Base-by-base conservation (phyloP, 2,797 vertebrate species). In the Allobates femoralis region DNA sequence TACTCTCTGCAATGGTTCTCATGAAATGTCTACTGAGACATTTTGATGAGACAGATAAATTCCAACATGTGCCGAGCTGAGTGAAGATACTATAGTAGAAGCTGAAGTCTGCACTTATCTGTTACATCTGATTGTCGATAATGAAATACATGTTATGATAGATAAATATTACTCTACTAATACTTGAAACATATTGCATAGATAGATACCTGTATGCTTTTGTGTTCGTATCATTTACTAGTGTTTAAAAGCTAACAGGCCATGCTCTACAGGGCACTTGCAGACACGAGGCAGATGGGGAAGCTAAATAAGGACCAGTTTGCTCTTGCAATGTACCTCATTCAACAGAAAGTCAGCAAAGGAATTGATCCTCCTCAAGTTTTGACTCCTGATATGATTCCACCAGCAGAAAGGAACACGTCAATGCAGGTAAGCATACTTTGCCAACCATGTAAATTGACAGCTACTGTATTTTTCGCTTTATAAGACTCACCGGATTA, bases 301-400 rank as follows among this genome's bases (percentile, higher is more conserved):
- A 99, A 98, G 91, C 92, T 99, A 83, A 98, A 95, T 87, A 95
- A 97, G 85, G 98, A 99, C 84, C 98, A 99, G 91, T 99, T 99
- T 90, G 95, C 96, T 5, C 92, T 99, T 0, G 97, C 98, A 86
- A 99, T 99, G 98, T 93, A 97, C 92, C 93, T 99, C 90, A 99
- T 99, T 89, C 97, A 99, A 83, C 98, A 97, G 95, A 99, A 99
- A 92, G 98, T 99, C 91, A 96, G 94, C 92, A 99, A 99, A 92
- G 97, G 97, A 85, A 80, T 97, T 18, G 98, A 99, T 90, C 98
- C 98, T 46, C 98, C 98, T 0, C 98, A 99, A 87, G 91, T 94
- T 1, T 93, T 99, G 87, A 94, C 95, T 1, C 92, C 96, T 0
- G 98, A 99, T 81, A 99, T 99, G 98, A 95, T 99, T 77, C 98